Conservation (phyloP, 2,888 invertebrate genomes). For the Hemithea aestivaria region DNA sequence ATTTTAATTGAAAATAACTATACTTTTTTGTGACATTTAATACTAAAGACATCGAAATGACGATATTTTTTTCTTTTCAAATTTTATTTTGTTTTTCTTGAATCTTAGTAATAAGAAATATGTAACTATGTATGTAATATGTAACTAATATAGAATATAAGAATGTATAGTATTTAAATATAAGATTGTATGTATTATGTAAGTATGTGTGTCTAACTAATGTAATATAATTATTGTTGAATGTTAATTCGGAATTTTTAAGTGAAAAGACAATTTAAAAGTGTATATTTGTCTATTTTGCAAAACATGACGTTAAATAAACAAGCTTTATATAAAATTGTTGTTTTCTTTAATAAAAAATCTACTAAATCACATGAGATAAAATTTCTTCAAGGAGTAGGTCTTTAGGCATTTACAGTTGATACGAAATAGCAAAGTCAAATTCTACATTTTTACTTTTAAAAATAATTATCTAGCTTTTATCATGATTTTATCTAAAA, state of each 20-base stretch:
- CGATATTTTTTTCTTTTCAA: not conserved
- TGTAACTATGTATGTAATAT: not conserved
- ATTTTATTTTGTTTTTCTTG: conserved; percentile 17
- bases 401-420: too few relatives aligned
- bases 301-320: conserved; percentile 78
- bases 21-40: too few relatives aligned
- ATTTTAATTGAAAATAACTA: too few relatives aligned
- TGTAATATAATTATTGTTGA: conserved; percentile 70
- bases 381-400: too few relatives aligned
- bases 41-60: conserved; percentile 11
- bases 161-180: conserved; percentile 25
- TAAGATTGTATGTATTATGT: conserved; percentile 21
- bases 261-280: conserved; percentile 66
- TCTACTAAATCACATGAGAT: too few relatives aligned
- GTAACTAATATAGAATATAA: conserved; percentile 19
- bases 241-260: conserved; percentile 73
- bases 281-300: conserved; percentile 79
- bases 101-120: conserved; percentile 24
- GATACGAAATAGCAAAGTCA: too few relatives aligned
- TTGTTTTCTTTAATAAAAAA: conserved; percentile 9
- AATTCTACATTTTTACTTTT: too few relatives aligned
- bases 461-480: too few relatives aligned
- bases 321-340: conserved; percentile 69
- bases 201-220: conserved; percentile 54
- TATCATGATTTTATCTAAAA: too few relatives aligned